Conservation (phyloP, 1,140 invertebrate genomes). For the Mactra quadrangularis region DNA sequence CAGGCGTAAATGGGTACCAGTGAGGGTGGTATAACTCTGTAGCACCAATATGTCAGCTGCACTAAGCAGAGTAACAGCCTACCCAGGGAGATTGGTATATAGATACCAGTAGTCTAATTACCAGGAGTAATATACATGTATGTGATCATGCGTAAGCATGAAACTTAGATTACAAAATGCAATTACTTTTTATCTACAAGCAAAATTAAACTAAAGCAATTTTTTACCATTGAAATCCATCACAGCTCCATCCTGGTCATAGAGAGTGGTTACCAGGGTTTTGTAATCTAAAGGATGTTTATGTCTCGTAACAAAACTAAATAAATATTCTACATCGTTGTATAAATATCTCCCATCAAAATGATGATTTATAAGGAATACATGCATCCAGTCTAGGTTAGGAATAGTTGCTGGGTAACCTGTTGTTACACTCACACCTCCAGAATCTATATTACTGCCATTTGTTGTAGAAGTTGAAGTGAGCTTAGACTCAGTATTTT, state of each 20-base stretch:
- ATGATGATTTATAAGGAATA: conserved; percentile 29
- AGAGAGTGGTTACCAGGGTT: conserved; percentile 11
- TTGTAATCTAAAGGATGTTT: conserved; percentile 10
- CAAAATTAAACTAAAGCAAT: neutral
- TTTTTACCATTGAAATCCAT: conserved; percentile 51
- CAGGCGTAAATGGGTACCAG: no score
- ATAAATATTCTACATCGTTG: conserved; percentile 11
- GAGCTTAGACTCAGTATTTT: neutral
- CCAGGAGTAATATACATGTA: no score
- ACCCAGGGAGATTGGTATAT: no score
- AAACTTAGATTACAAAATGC: no score
- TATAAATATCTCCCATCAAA: conserved; percentile 31
- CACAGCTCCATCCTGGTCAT: conserved; percentile 41
- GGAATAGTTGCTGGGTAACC: neutral
- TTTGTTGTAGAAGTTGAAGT: neutral
- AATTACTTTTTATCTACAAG: no score
- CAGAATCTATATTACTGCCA: neutral
- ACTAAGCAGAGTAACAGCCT: no score
- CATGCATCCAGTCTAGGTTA: conserved; percentile 33
- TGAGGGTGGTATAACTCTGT: no score
- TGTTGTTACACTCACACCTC: neutral
- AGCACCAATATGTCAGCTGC: no score
- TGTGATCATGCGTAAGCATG: no score
- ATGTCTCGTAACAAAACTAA: conserved; percentile 35
- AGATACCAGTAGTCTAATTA: no score